Conservation (phyloP, 2,113 vertebrate species). For the Nibea albiflora region DNA sequence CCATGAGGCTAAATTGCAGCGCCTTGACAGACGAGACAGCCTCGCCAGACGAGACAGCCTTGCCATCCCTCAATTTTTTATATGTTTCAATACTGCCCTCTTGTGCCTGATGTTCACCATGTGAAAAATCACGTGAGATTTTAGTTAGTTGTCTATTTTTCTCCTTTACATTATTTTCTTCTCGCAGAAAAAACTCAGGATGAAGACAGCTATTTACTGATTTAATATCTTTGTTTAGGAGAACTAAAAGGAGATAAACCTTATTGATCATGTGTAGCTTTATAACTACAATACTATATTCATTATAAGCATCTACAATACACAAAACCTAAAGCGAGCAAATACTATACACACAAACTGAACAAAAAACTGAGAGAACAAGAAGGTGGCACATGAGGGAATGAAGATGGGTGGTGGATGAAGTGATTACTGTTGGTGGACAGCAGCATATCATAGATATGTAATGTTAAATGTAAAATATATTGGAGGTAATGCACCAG, state of each 20-base stretch:
- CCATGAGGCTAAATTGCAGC: slow-evolving; percentile 24
- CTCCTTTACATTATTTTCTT: not conserved
- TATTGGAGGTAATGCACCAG: not conserved
- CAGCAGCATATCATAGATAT: not conserved
- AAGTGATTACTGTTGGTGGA: not conserved
- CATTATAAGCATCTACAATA: not conserved
- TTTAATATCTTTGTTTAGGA: not conserved
- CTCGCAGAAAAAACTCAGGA: not conserved
- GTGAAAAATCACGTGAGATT: not conserved
- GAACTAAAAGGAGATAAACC: not conserved
- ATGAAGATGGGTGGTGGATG: not conserved
- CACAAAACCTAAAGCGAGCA: not conserved
- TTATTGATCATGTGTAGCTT: not conserved
- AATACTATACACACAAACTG: not conserved
- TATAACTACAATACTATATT: not conserved
- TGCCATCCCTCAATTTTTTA: not conserved
- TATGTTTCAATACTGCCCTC: slow-evolving; percentile 83
- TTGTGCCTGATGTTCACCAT: slow-evolving; percentile 59
- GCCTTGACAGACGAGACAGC: slow-evolving; percentile 2
- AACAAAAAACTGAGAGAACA: not conserved
- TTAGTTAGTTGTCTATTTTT: not conserved
- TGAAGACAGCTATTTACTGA: not conserved
- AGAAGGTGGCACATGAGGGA: not conserved
- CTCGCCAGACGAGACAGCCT: not conserved
- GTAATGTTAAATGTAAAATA: not conserved